Evolutionary conservation across 2,113 vertebrate species (phyloP).

Genomic region (Psephotus haematonotus): DNA sequence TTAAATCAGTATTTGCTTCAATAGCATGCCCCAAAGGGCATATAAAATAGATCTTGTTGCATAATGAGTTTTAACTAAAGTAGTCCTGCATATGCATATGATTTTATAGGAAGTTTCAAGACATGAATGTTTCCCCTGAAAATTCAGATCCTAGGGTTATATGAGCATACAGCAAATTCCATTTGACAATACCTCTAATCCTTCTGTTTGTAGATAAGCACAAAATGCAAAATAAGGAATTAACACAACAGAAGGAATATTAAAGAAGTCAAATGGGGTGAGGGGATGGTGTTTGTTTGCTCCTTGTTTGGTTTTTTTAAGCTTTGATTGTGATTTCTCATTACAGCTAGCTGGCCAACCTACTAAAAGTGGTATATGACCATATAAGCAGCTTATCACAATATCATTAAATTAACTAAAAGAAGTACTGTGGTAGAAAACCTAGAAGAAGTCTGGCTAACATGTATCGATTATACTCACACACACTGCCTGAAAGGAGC

Average conservation of each 20-base stretch:
- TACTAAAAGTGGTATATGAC: neutral
- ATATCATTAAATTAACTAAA: neutral
- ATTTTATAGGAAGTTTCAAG: neutral
- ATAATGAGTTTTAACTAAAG: neutral
- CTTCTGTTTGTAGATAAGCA: neutral
- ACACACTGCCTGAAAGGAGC: neutral
- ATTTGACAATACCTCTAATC: neutral
- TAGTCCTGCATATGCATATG: neutral
- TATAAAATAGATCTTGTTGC: neutral
- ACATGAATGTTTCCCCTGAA: neutral
- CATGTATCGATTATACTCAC: neutral
- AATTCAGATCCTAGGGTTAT: neutral
- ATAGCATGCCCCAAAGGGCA: neutral
- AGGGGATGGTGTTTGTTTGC: neutral
- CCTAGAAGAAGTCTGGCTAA: neutral
- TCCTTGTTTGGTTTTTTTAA: neutral
- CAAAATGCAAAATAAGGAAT: neutral
- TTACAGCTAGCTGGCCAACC: neutral
- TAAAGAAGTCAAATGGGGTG: neutral
- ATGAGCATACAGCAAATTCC: neutral
- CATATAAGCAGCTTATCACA: conserved; percentile 2
- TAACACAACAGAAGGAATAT: neutral
- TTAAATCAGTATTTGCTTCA: neutral
- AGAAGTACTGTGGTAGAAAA: neutral
- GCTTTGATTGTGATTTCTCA: neutral